Percentiles rank a stretch among this genome's conserved stretches.
Conservation (phyloP, 2,888 invertebrate species). For the Gasteruption jaculator region DNA sequence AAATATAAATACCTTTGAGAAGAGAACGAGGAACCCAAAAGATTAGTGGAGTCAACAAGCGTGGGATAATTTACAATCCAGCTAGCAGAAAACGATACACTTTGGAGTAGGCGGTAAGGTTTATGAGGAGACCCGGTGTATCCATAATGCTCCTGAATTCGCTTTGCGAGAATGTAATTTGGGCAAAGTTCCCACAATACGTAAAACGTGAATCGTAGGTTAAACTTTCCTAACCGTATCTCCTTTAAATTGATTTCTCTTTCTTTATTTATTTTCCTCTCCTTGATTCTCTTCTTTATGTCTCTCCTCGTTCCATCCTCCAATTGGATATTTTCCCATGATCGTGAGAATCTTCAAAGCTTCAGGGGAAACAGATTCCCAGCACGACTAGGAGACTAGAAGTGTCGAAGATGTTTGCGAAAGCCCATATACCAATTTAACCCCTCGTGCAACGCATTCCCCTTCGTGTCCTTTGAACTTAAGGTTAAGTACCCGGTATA, state of each 20-base stretch:
- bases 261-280: constrained; percentile 13
- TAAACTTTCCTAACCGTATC: too few relatives aligned
- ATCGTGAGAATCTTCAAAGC: constrained; percentile 45
- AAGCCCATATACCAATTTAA: constrained; percentile 9
- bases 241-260: too few relatives aligned
- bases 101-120: too few relatives aligned
- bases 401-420: constrained; percentile 29
- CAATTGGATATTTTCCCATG: constrained; percentile 20
- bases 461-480: constrained; percentile 16
- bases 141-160: constrained; percentile 21
- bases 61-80: too few relatives aligned
- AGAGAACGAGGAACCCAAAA: too few relatives aligned
- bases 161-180: constrained; percentile 23
- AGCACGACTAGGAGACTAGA: constrained; percentile 44
- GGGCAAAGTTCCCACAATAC: too few relatives aligned
- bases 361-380: constrained; percentile 47
- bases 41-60: too few relatives aligned
- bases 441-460: constrained; percentile 23
- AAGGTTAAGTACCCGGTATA: not conserved
- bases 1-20: too few relatives aligned
- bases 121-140: too few relatives aligned
- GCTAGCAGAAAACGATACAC: too few relatives aligned
- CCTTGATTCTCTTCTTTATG: constrained; percentile 5
- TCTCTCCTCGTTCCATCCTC: constrained; percentile 19
- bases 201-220: too few relatives aligned